Evolutionary conservation across 2,888 invertebrate species (phyloP), one percentile per base, ranked within the genome.

Genomic region (Cerceris rybyensis): DNA sequence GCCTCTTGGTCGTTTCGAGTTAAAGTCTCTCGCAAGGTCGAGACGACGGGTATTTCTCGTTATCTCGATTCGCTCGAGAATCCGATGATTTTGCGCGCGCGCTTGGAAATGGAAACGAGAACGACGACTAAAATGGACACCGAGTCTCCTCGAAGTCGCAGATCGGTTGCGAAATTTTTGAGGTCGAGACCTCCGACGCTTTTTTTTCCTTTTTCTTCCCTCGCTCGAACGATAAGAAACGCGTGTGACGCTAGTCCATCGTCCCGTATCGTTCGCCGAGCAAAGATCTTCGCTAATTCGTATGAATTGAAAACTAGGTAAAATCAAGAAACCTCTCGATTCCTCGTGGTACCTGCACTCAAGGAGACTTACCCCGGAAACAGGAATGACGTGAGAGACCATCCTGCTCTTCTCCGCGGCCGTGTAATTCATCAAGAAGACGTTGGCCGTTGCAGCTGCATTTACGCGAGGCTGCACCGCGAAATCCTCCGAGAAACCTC

Each of bases 321-420:
- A n/a, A 28, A 28, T 4, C 28, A 4, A 28, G 28, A 28, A 4
- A 28, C 28, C 28, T 28, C 28, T 1, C 28, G 28, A 28, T 28
- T 28, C 28, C 28, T 28, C 28, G 28, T 2, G 28, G 28, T 28
- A 1, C 13, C 13, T 5, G 13, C 1, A 46, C 1, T 46, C 8
- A 5, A 46, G n/a, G 11, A 39, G 7, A 89, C 89, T 90, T 68
- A 90, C 90, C 86, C 89, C 90, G 9, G 90, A 83, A 42, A 86
- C 88, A 64, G 90, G 88, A 81, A 90, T 86, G 61, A 89, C 86
- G 76, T 90, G 90, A 43, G 90, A 90, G 58, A 90, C 90, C 90
- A 90, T 90, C 81, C 83, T 89, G 77, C 82, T 77, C 52, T 86
- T 86, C 69, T 90, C 88, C 60, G 83, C 77, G 58, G 81, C 76